phyloP scores from a whole-genome alignment of 2,888 invertebrate species.

The Synanthedon formicaeformis region DNA sequence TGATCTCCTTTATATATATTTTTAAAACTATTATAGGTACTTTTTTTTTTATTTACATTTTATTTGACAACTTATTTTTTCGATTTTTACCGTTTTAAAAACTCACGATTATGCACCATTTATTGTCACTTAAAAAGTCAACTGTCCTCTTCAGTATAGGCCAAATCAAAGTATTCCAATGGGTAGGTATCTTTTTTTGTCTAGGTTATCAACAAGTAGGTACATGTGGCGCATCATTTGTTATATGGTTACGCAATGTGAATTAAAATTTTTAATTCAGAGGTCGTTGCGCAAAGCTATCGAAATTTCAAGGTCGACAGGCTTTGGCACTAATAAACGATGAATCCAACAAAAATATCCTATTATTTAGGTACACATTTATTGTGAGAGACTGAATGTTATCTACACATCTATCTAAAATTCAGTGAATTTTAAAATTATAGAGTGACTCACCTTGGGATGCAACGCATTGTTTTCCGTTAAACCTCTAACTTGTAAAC shows the following conservation, averaged over 20 bases:
- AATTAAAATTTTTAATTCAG: conserved; percentile 4
- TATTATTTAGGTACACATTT: background rate
- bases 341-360: background rate
- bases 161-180: too few species aligned
- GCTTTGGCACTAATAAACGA: conserved; percentile 2
- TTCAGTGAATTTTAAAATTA: background rate
- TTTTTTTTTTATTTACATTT: too few species aligned
- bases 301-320: conserved; percentile 21
- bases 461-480: conserved; percentile 84
- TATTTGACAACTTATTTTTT: too few species aligned
- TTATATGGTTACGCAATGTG: background rate
- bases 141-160: too few species aligned
- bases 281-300: conserved; percentile 20
- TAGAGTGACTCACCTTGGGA: conserved; percentile 49
- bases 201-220: background rate
- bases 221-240: background rate
- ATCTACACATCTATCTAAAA: background rate
- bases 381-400: background rate
- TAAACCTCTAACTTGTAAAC: conserved; percentile 88
- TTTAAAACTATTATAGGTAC: too few species aligned
- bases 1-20: too few species aligned
- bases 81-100: too few species aligned
- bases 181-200: too few species aligned
- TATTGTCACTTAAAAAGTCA: too few species aligned
- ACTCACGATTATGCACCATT: too few species aligned